Base-by-base conservation (phyloP, 2,113 vertebrate species). In the Pomatostomus ruficeps region DNA sequence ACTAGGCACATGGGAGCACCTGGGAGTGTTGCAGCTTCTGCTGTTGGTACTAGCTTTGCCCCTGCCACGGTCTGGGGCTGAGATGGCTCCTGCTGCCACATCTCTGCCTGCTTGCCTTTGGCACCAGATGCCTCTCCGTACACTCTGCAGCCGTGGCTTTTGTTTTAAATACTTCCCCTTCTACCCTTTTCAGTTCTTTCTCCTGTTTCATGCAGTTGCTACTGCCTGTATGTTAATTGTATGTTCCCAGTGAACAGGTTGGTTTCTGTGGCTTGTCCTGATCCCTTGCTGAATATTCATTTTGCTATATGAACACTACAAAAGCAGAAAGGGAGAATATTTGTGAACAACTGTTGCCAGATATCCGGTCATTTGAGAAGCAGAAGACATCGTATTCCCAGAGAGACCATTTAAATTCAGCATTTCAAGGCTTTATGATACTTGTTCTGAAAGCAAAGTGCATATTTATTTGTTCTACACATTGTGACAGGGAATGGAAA, bases 341-440 rank as follows among this genome's bases (percentile, higher is more conserved):
- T 95, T 86, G 88, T 80, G 84, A 92, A 58, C 76, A 86, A 91
- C 89, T 95, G 81, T 88, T 95, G 59, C 85, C 85, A 95, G 55
- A 61, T 89, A 95, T 36, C 68, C 94, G 93, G 96, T 96, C 96
- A 96, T 81, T 85, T 95, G 75, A 67, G 76, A 70, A 95, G 87
- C 62, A 78, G 79, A 62, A 94, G 76, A 91, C 9, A 6, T 38
- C 73, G 20, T 68, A 55, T 89, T 93, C 83, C 87, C 81, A 76
- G 86, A 81, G 57, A 68, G 55, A 68, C 84, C 49, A 24, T 73
- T 79, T 85, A 79, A 91, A 88, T 93, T 85, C 77, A 88, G 0
- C n/a, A 20, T 91, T 83, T 90, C 66, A 63, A 71, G 46, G 49
- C 82, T 95, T 85, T 96, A 70, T 71, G 58, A n/a, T 91, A 85